These are phyloP conservation scores for Mus pahari DNA, from an alignment of 2,113 vertebrate species.

Conservation along the genomic window DNA sequence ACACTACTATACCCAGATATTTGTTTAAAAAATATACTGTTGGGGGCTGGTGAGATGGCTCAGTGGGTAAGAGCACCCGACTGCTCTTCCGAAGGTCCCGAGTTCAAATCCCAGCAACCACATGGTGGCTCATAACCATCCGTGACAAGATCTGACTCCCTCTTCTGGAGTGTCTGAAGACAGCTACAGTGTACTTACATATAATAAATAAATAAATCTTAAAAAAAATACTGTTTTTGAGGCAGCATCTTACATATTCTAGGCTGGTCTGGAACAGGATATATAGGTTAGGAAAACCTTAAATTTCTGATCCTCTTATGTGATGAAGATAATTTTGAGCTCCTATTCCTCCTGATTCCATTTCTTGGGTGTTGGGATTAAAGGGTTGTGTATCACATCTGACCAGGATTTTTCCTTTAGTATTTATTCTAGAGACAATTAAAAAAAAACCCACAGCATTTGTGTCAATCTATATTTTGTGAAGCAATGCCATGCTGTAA, in stretches of 20 bases:
- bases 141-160: too few species aligned
- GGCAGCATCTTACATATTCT: background rate
- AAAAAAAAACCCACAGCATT: background rate
- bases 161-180: too few species aligned
- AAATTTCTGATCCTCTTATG: background rate
- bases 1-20: background rate
- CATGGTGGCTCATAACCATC: too few species aligned
- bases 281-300: background rate
- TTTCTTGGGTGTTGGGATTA: background rate
- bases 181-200: too few species aligned
- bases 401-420: background rate
- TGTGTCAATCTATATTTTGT: slow-evolving; percentile 13
- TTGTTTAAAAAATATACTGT: background rate
- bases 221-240: too few species aligned
- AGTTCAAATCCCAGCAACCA: too few species aligned
- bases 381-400: background rate
- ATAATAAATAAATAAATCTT: too few species aligned
- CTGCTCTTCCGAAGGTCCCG: too few species aligned
- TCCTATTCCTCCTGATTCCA: background rate
- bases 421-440: background rate
- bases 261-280: background rate
- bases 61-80: too few species aligned
- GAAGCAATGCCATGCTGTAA: background rate
- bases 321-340: background rate
- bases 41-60: too few species aligned